These are phyloP conservation scores for Camelus bactrianus DNA, from an alignment of 2,113 vertebrate species.

Conservation along the genomic window DNA sequence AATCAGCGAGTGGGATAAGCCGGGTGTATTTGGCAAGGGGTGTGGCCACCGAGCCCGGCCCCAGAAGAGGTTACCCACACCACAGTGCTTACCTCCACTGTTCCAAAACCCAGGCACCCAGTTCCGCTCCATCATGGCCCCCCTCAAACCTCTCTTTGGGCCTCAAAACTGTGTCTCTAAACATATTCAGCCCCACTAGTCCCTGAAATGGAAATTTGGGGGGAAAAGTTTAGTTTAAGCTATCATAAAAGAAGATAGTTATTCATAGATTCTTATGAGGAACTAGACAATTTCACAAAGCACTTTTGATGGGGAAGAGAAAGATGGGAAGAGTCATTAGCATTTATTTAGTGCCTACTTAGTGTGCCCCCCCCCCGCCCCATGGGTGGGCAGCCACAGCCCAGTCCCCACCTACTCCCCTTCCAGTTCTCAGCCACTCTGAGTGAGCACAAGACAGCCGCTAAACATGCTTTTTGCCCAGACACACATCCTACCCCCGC, in stretches of 20 bases:
- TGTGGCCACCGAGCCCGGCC: rapidly evolving
- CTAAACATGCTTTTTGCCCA: neutral
- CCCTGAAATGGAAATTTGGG: conserved; percentile 82
- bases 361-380: neutral
- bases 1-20: neutral
- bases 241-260: neutral
- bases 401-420: no score
- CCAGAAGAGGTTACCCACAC: neutral
- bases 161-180: conserved; percentile 88
- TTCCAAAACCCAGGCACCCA: conserved; percentile 92
- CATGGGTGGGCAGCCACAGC: neutral
- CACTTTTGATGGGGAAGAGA: neutral
- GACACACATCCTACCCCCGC: neutral
- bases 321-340: neutral
- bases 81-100: conserved; percentile 88
- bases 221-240: neutral
- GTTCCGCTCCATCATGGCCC: conserved; percentile 88
- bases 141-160: conserved; percentile 90
- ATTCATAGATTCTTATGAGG: neutral
- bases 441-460: neutral
- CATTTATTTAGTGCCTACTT: neutral
- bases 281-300: neutral
- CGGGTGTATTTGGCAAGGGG: neutral
- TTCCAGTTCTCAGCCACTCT: neutral
- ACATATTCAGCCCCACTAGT: conserved; percentile 89